phyloP scores from a whole-genome alignment of 2,113 vertebrate genomes.

The Actenoides lindsayi region DNA sequence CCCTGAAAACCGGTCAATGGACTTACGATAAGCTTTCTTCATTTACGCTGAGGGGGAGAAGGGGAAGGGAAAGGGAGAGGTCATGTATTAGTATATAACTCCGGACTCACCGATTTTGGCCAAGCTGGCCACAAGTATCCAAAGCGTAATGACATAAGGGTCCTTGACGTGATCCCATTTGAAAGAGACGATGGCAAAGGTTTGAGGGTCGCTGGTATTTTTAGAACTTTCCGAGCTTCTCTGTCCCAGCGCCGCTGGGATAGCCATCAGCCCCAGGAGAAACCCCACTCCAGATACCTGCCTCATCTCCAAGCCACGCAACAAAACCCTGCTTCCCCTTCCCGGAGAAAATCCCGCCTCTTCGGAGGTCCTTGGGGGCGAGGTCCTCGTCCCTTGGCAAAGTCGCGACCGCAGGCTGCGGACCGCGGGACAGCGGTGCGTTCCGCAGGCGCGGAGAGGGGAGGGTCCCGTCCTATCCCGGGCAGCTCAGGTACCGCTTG shows the following conservation, averaged over 20 bases:
- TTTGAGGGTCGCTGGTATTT: neutral
- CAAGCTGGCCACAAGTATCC: constrained; percentile 88
- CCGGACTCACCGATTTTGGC: constrained; percentile 86
- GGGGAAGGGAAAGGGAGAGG: neutral
- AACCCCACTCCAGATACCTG: neutral
- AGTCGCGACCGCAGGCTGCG: neutral
- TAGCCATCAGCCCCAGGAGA: constrained; percentile 26
- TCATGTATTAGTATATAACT: neutral
- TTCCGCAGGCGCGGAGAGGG: neutral
- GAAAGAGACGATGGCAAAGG: constrained; percentile 82
- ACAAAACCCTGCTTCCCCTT: constrained; percentile 10
- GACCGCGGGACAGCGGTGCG: neutral
- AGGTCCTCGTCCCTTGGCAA: neutral
- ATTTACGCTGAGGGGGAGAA: neutral
- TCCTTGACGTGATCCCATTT: constrained; percentile 87
- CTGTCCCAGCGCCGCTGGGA: constrained; percentile 2
- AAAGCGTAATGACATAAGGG: constrained; percentile 84
- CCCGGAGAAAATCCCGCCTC: constrained; percentile 43
- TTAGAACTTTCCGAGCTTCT: neutral
- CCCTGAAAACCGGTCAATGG: neutral
- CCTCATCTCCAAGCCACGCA: constrained; percentile 18
- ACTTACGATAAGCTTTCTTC: neutral
- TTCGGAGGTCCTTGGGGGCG: neutral
- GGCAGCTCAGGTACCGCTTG: neutral
- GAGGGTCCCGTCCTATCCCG: neutral